phyloP scores from a whole-genome alignment of 2,113 vertebrate genomes.

The Maccullochella peelii region DNA sequence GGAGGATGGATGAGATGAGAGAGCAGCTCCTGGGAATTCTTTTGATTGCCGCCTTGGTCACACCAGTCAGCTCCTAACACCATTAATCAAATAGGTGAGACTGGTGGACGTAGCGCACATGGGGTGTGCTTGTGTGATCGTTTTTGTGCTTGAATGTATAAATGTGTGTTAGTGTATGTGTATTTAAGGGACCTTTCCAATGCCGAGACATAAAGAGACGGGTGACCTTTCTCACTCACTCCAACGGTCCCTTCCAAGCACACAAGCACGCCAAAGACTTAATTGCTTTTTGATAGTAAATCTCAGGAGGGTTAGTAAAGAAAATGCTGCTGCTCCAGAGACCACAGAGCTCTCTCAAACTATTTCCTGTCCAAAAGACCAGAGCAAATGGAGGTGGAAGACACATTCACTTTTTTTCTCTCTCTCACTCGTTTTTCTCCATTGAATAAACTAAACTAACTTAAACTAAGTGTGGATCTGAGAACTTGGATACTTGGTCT shows the following conservation, averaged over 20 bases:
- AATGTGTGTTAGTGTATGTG: slow-evolving; percentile 8
- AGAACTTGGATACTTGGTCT: not conserved
- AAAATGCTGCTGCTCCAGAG: slow-evolving; percentile 62
- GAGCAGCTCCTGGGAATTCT: slow-evolving; percentile 37
- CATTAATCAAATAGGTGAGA: slow-evolving; percentile 60
- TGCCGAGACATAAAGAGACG: slow-evolving; percentile 44
- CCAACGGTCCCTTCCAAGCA: slow-evolving; percentile 56
- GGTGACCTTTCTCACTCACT: slow-evolving; percentile 72
- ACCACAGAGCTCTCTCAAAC: slow-evolving; percentile 44
- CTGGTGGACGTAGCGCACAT: slow-evolving; percentile 12
- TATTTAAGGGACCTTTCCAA: slow-evolving; percentile 30
- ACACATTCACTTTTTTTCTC: slow-evolving; percentile 1
- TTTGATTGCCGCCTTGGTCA: slow-evolving; percentile 60
- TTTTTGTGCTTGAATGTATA: slow-evolving; percentile 6
- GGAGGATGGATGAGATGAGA: slow-evolving; percentile 20
- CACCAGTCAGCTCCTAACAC: slow-evolving; percentile 26
- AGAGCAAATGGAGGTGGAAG: slow-evolving; percentile 7
- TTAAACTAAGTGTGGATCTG: not conserved
- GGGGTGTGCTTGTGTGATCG: not conserved
- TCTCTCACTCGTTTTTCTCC: slow-evolving; percentile 15
- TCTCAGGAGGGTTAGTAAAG: slow-evolving; percentile 56
- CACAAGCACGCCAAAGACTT: slow-evolving; percentile 56
- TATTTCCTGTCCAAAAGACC: slow-evolving; percentile 50
- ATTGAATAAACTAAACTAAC: too few species aligned
- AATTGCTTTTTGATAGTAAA: slow-evolving; percentile 80